Evolutionary conservation across 2,797 vertebrate species (phyloP).

Genomic region (Trachops cirrhosus): DNA sequence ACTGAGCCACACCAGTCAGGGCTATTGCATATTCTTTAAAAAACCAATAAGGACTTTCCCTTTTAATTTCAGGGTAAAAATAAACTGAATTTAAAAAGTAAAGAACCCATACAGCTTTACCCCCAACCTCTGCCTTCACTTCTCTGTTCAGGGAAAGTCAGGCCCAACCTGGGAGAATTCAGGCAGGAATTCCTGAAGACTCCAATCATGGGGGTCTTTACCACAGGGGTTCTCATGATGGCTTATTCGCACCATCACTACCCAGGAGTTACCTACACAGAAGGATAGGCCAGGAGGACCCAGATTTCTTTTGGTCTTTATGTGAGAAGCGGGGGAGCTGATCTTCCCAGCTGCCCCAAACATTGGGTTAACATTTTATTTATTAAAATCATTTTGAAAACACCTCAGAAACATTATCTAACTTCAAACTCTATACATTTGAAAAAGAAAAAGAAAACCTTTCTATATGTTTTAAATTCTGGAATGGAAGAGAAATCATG

Average conservation of each 20-base stretch:
- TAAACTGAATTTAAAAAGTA: background rate
- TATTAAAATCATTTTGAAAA: background rate
- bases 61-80: background rate
- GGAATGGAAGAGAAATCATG: background rate
- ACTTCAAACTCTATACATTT: constrained; percentile 3
- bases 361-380: background rate
- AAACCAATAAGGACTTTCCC: background rate
- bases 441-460: background rate
- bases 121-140: background rate
- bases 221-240: background rate
- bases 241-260: background rate
- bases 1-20: too few species aligned
- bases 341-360: background rate
- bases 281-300: background rate
- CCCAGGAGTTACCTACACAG: background rate
- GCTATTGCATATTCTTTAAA: background rate
- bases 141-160: background rate
- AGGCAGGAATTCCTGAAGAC: background rate
- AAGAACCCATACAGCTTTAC: background rate
- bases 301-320: background rate
- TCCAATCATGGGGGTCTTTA: background rate
- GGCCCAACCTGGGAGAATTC: background rate
- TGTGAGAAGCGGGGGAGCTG: background rate
- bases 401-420: constrained; percentile 2
- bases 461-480: background rate